Percentiles rank a stretch among this genome's conserved stretches.
phyloP scores from a whole-genome alignment of 2,888 invertebrate species.

The Spialia ferax region DNA sequence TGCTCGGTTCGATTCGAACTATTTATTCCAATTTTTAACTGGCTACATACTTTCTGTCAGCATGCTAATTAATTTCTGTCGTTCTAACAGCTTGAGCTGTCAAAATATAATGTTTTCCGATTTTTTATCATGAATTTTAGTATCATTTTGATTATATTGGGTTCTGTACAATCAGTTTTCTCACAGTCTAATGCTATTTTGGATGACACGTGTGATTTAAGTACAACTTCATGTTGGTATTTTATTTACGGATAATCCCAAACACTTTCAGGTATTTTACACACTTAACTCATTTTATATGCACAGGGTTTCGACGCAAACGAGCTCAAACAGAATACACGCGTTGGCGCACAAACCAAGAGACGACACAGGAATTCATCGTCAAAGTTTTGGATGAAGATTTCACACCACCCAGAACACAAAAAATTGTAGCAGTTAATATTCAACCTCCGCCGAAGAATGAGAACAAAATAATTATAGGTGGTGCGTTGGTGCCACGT shows the following conservation, averaged over 20 bases:
- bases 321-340: conserved; percentile 71
- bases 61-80: conserved; percentile 25
- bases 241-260: background rate
- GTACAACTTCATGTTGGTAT: conserved; percentile 68
- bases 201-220: conserved; percentile 58
- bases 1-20: too few relatives aligned
- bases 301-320: conserved; percentile 66
- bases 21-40: too few relatives aligned
- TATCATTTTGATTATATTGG: conserved; percentile 72
- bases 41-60: conserved; percentile 23
- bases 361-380: conserved; percentile 70
- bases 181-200: conserved; percentile 56
- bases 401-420: conserved; percentile 54
- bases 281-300: background rate
- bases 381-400: conserved; percentile 81
- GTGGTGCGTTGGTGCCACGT: conserved; percentile 64
- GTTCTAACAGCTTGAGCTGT: conserved; percentile 59
- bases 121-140: conserved; percentile 76
- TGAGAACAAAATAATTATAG: conserved; percentile 69
- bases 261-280: background rate
- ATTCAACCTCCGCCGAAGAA: conserved; percentile 61
- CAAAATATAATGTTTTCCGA: conserved; percentile 65
- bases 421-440: conserved; percentile 68
- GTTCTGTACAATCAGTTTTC: conserved; percentile 64
- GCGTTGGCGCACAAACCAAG: conserved; percentile 68